Percentiles rank a stretch among this genome's conserved stretches.
phyloP scores from a whole-genome alignment of 1,140 invertebrate genomes.

The Aethina tumida region DNA sequence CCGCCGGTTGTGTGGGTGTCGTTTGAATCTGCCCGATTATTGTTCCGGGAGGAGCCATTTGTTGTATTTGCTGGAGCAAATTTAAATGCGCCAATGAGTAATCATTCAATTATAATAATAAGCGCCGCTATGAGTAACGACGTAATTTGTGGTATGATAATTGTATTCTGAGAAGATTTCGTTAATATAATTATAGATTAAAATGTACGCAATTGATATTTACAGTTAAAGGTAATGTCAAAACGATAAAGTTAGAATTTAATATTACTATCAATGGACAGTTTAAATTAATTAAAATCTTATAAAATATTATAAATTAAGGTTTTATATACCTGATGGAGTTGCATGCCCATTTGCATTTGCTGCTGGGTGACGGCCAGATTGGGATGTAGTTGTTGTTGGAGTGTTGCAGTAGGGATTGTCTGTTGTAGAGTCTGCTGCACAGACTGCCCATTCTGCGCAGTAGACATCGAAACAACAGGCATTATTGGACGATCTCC shows the following conservation, averaged over 20 bases:
- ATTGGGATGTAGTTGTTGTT: conserved; percentile 31
- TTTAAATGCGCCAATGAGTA: too few relatives aligned
- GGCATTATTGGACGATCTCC: conserved; percentile 45
- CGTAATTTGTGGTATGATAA: conserved; percentile 3
- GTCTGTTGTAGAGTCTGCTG: conserved; percentile 36
- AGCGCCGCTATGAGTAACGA: too few relatives aligned
- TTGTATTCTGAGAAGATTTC: neutral
- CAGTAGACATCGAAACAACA: conserved; percentile 43
- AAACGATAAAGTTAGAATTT: conserved; percentile 7
- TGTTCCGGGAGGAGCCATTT: conserved; percentile 39
- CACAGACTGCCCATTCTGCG: conserved; percentile 37
- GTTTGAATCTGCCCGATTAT: conserved; percentile 39
- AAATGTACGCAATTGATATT: conserved; percentile 1
- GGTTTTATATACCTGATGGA: conserved; percentile 36
- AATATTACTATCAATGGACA: too few relatives aligned
- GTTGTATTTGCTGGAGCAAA: conserved; percentile 29
- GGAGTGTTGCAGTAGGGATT: conserved; percentile 23
- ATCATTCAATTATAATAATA: too few relatives aligned
- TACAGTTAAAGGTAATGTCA: conserved; percentile 6
- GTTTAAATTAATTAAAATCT: conserved; percentile 1
- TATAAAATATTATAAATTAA: conserved; percentile 1
- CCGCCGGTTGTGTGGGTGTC: conserved; percentile 26
- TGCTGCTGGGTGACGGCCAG: conserved; percentile 34
- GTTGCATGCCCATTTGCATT: conserved; percentile 38
- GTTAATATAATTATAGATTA: conserved; percentile 1